phyloP scores from a whole-genome alignment of 2,888 invertebrate species.

The Dyspetes luteomarginatus region DNA sequence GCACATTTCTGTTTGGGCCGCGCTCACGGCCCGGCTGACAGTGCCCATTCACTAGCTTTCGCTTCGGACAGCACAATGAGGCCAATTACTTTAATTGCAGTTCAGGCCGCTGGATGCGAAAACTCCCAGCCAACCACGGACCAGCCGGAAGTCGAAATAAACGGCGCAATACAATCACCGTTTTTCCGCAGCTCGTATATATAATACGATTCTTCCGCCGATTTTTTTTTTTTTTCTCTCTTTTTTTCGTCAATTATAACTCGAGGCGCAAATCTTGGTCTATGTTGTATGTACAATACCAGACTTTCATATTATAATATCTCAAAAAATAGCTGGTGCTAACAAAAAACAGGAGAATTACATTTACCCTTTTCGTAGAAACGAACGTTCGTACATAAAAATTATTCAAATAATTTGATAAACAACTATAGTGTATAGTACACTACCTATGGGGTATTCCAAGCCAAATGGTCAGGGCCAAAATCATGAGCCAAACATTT shows the following conservation, averaged over 20 bases:
- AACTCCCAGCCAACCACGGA: slow-evolving; percentile 75
- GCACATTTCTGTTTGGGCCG: slow-evolving; percentile 71
- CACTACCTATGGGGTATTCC: too few species aligned
- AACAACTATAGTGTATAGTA: too few species aligned
- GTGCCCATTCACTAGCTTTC: slow-evolving; percentile 76
- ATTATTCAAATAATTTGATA: too few species aligned
- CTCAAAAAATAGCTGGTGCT: too few species aligned
- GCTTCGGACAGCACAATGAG: slow-evolving; percentile 79
- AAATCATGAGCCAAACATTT: too few species aligned
- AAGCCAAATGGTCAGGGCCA: too few species aligned
- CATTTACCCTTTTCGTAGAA: too few species aligned
- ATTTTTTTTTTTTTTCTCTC: slow-evolving; percentile 67
- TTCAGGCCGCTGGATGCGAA: slow-evolving; percentile 77
- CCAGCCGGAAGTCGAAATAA: slow-evolving; percentile 78
- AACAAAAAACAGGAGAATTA: too few species aligned
- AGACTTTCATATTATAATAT: not conserved
- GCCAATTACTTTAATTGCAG: slow-evolving; percentile 81
- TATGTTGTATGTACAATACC: not conserved
- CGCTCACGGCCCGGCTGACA: slow-evolving; percentile 70
- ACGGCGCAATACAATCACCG: slow-evolving; percentile 77
- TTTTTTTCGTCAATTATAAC: slow-evolving; percentile 58
- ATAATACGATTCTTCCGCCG: slow-evolving; percentile 74
- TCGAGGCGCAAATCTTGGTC: slow-evolving; percentile 46
- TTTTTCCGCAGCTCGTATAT: slow-evolving; percentile 72
- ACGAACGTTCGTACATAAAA: too few species aligned